Conservation (phyloP, 2,797 vertebrate genomes). For the Varecia variegata region DNA sequence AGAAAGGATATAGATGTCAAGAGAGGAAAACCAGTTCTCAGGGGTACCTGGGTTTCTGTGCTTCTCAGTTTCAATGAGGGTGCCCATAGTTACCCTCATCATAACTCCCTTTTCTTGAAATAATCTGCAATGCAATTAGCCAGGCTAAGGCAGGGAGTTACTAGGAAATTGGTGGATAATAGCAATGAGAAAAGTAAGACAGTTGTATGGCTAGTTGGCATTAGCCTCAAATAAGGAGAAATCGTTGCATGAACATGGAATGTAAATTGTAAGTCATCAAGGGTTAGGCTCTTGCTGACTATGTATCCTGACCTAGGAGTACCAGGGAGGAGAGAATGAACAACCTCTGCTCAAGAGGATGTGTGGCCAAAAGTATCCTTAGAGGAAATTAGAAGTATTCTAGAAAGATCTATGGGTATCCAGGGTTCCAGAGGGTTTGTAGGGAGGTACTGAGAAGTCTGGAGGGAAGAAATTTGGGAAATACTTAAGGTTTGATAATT, state of each 20-base stretch:
- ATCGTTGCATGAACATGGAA: not conserved
- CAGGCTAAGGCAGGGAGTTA: not conserved
- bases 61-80: not conserved
- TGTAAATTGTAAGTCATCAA: not conserved
- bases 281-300: not conserved
- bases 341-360: not conserved
- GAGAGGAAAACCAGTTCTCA: not conserved
- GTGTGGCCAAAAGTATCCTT: not conserved
- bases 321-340: not conserved
- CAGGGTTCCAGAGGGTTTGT: not conserved
- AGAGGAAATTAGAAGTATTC: not conserved
- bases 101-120: not conserved
- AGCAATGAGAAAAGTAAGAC: not conserved
- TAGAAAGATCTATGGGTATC: not conserved
- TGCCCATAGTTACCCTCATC: not conserved
- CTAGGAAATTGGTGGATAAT: not conserved
- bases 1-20: not conserved
- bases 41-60: not conserved
- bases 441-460: not conserved
- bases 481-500: constrained; percentile 12
- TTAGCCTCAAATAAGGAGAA: not conserved
- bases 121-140: not conserved
- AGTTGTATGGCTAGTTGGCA: not conserved
- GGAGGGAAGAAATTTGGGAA: not conserved
- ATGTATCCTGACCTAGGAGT: not conserved